Evolutionary conservation across 2,888 invertebrate species (phyloP), one percentile per base, ranked within the genome.

Genomic region (Lithophane leautieri): DNA sequence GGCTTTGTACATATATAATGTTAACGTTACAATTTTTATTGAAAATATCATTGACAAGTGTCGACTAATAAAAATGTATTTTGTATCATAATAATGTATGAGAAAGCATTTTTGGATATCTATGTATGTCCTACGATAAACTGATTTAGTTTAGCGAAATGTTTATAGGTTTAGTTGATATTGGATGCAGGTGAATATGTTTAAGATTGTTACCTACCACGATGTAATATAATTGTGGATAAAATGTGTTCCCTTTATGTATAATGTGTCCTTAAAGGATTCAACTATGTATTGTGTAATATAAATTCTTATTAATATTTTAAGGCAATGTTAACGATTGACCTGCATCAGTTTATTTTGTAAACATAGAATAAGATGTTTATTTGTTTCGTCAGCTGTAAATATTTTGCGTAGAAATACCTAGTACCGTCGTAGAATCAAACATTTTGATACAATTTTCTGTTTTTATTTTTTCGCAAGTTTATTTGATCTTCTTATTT

Each of bases 401-500:
- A 92, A 96, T 96, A 96, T 91, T 92, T 92, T 90, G 95, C 96
- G 91, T 95, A 96, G 93, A 89, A 58, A 85, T 78, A 82, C 82
- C 87, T 94, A 94, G 93, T 92, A 90, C 89, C 87, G 91, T 93
- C 91, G 90, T 94, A 93, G 92, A 93, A 95, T 95, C 94, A 94
- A 92, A 90, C 90, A 90, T 94, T 94, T 95, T 95, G 93, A 95
- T 95, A 94, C 91, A 93, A 94, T 95, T 94, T 87, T 92, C 93
- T 94, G 95, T 95, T 95, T 95, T 96, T 94, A 6, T 34, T 34
- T 34, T 94, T 94, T 92, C 93, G 95, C 94, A 94, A 95, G 94
- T 95, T 96, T 95, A 96, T 96, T 96, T 96, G 95, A 96, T 95
- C 95, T 95, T 96, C 95, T 96, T 96, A 96, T 96, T 96, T 96